Conservation (phyloP, 2,113 vertebrate genomes). For the Dolichallabes microphthalmus region DNA sequence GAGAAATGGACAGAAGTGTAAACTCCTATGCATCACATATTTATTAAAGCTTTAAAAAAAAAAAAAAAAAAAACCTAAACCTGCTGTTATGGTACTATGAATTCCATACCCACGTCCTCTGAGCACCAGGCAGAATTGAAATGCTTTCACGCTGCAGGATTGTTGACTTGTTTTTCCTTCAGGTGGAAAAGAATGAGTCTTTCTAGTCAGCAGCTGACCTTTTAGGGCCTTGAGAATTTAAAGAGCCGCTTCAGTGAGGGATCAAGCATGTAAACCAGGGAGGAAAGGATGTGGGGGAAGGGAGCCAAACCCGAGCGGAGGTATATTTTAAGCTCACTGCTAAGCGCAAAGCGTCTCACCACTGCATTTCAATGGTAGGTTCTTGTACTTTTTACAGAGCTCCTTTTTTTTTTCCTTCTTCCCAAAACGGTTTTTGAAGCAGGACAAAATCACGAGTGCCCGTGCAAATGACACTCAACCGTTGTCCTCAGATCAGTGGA, state of each 20-base stretch:
- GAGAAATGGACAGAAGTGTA: constrained; percentile 62
- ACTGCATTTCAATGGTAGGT: constrained; percentile 34
- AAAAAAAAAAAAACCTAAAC: neutral
- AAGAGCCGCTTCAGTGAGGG: constrained; percentile 58
- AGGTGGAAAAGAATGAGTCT: constrained; percentile 48
- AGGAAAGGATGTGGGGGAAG: constrained; percentile 28
- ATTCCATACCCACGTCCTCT: constrained; percentile 62
- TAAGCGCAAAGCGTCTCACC: constrained; percentile 34
- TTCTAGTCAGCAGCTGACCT: constrained; percentile 53
- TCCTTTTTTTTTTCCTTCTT: neutral
- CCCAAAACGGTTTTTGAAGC: constrained; percentile 3
- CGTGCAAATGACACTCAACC: constrained; percentile 16
- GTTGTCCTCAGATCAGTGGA: constrained; percentile 27
- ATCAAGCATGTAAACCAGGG: constrained; percentile 4
- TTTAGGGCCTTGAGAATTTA: constrained; percentile 61
- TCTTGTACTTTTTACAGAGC: constrained; percentile 20
- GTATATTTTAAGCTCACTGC: constrained; percentile 40
- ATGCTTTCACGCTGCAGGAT: neutral
- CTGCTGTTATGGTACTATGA: constrained; percentile 73
- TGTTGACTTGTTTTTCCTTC: constrained; percentile 15
- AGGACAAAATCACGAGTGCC: neutral
- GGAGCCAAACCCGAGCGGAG: constrained; percentile 21
- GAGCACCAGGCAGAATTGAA: neutral
- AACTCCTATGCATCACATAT: constrained; percentile 66
- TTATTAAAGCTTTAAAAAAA: constrained; percentile 71